Evolutionary conservation across 1,140 invertebrate species (phyloP), one percentile per base, ranked within the genome.

Genomic region (Apocrypta bakeri): DNA sequence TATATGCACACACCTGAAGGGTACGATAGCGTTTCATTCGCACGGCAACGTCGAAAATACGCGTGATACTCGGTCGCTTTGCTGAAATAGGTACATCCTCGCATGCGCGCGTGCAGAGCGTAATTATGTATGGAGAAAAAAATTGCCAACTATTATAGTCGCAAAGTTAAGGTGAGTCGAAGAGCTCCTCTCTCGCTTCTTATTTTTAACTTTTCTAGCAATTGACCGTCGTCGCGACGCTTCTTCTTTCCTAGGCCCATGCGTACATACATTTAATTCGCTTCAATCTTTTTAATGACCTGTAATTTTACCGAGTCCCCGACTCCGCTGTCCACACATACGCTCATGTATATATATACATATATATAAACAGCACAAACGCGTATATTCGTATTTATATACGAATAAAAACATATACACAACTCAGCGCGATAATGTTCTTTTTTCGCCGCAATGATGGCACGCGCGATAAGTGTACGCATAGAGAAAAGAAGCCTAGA

Each of bases 201-300:
- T 83, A 64, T 78, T 64, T 73, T 72, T 68, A 83, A 71, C 24
- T 83, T 83, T 83, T 83, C 81, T 78, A 78, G 81, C 75, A 78
- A 79, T 83, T 83, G 81, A 29, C 81, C 69, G 75, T 77, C 75
- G 66, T 68, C 24, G 21, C 72, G 11, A 8, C n/a, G 12, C 48
- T 56, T 17, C 48, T 80, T 73, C 79, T 80, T 80, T 72, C 17
- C 78, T 79, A 79, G 69, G 69, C 79, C 69, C 79, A 64, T 80
- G n/a, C n/a, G 71, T 80, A 80, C 79, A 80, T 73, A 81, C 80
- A 61, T 68, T 82, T 82, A 82, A 82, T 82, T 82, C 17, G 75
- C 75, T 78, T 48, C 74, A 82, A 82, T 77, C 81, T 82, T 82
- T 82, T 82, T 82, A 82, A 82, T 78, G 81, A 82, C 66, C 74